Evolutionary conservation across 2,797 vertebrate species (phyloP).

Genomic region (Leptodactylus fallax): DNA sequence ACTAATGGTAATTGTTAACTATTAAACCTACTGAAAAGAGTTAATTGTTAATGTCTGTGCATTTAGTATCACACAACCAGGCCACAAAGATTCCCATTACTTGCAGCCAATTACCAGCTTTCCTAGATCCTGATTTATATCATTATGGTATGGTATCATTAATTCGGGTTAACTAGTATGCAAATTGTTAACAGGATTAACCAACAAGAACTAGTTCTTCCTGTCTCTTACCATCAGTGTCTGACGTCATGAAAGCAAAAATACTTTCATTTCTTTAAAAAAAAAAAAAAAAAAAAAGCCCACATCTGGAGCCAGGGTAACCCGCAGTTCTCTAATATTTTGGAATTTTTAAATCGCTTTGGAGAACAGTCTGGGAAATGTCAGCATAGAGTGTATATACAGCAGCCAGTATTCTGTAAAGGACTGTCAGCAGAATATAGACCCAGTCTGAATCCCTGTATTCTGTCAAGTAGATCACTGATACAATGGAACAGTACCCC

Average conservation of each 20-base stretch:
- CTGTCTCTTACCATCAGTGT: neutral
- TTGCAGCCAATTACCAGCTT: conserved; percentile 35
- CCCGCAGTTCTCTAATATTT: neutral
- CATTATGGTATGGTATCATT: conserved; percentile 24
- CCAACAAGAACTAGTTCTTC: neutral
- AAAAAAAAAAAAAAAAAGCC: no score
- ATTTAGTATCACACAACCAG: conserved; percentile 24
- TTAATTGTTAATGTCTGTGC: no score
- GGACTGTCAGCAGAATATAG: no score
- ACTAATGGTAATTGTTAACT: neutral
- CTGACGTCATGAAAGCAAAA: neutral
- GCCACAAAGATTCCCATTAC: conserved; percentile 8
- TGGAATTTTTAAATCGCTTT: no score
- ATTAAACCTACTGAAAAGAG: neutral
- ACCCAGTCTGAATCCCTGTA: no score
- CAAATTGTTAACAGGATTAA: conserved; percentile 47
- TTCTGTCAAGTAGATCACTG: no score
- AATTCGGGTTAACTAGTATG: conserved; percentile 38
- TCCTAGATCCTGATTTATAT: neutral
- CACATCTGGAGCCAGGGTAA: neutral
- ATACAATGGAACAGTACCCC: no score
- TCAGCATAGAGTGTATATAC: no score
- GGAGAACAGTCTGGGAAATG: no score
- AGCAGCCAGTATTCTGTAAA: no score
- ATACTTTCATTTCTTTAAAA: neutral